phyloP scores from a whole-genome alignment of 2,888 invertebrate species.

The Laspeyria flexula region DNA sequence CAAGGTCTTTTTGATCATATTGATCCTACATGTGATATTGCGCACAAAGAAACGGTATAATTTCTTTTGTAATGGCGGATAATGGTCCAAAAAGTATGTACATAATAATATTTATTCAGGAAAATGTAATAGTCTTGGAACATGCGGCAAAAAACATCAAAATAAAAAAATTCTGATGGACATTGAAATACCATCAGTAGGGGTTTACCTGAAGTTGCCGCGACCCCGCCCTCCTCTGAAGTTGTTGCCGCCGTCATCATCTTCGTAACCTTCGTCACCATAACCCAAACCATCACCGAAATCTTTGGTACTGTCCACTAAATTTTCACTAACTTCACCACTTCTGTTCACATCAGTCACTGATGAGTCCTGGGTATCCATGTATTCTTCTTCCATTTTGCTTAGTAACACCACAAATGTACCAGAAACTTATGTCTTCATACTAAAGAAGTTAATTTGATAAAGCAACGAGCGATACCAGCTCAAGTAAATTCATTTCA shows the following conservation, averaged over 20 bases:
- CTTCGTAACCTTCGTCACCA: conserved; percentile 71
- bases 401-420: conserved; percentile 41
- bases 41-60: not conserved
- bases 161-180: not conserved
- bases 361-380: conserved; percentile 65
- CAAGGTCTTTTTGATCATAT: conserved; percentile 3
- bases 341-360: conserved; percentile 54
- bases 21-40: not conserved
- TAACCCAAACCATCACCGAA: conserved; percentile 66
- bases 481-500: conserved; percentile 33
- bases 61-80: not conserved
- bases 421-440: conserved; percentile 66
- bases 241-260: conserved; percentile 69
- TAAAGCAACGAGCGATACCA: conserved; percentile 34
- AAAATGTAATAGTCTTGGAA: not conserved
- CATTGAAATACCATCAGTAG: not conserved
- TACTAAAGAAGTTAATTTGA: conserved; percentile 55
- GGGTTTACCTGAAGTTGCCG: conserved; percentile 74
- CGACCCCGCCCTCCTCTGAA: conserved; percentile 74
- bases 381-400: conserved; percentile 77
- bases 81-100: not conserved
- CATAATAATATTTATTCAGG: not conserved
- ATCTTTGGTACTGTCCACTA: conserved; percentile 67
- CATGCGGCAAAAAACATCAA: not conserved
- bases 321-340: conserved; percentile 50